phyloP scores from a whole-genome alignment of 2,113 vertebrate genomes.

The Dipodomys ordii region DNA sequence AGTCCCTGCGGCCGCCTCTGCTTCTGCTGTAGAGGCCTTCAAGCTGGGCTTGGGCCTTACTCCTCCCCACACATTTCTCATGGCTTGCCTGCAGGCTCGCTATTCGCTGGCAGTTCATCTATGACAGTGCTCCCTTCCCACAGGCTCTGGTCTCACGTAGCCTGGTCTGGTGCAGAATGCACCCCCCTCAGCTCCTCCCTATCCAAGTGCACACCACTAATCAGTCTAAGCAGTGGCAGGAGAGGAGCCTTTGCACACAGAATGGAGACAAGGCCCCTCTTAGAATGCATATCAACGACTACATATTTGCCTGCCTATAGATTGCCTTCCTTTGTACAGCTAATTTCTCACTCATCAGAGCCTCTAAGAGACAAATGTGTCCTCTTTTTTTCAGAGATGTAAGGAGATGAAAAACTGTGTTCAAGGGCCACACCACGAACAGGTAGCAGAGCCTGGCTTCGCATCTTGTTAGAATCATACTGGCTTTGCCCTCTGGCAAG shows the following conservation, averaged over 20 bases:
- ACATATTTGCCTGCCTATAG: too few relatives aligned
- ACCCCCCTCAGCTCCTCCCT: fast-evolving
- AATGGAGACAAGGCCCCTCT: background rate
- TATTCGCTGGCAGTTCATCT: background rate
- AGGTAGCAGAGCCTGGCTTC: background rate
- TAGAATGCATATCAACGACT: background rate
- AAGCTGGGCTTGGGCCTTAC: background rate
- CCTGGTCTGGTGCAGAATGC: too few relatives aligned
- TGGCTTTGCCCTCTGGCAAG: background rate
- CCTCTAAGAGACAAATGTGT: background rate
- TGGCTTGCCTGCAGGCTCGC: background rate
- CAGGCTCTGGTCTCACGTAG: fast-evolving
- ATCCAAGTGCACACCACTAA: too few relatives aligned
- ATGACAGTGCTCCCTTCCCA: background rate
- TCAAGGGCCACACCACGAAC: background rate
- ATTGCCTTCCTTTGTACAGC: too few relatives aligned
- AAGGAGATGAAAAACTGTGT: background rate
- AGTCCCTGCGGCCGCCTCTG: background rate
- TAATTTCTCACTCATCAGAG: background rate
- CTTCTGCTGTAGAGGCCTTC: background rate
- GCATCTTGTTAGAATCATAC: background rate
- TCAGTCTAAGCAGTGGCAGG: background rate
- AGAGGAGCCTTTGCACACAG: background rate
- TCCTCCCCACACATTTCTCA: background rate
- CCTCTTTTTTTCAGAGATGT: background rate